phyloP scores from a whole-genome alignment of 2,113 vertebrate genomes.

The Thalassoma bifasciatum region DNA sequence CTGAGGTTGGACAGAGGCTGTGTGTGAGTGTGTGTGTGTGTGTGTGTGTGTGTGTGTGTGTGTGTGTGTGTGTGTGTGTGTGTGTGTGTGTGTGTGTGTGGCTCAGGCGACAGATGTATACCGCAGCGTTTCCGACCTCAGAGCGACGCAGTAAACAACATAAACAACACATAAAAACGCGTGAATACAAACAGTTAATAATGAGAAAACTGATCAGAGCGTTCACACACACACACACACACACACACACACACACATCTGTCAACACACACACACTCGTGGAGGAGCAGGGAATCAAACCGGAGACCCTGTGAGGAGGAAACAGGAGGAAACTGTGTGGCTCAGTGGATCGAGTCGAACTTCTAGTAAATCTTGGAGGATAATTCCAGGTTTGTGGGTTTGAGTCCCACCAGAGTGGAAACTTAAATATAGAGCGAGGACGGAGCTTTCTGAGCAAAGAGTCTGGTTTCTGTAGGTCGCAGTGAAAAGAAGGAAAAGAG shows the following conservation, averaged over 20 bases:
- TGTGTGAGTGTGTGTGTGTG: too few species aligned
- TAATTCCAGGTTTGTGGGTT: background rate
- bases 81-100: slow-evolving; percentile 28
- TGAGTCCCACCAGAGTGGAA: background rate
- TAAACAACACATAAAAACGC: background rate
- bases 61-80: slow-evolving; percentile 18
- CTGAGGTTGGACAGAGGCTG: slow-evolving; percentile 49
- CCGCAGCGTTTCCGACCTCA: slow-evolving; percentile 49
- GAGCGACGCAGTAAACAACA: slow-evolving; percentile 35
- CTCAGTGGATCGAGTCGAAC: slow-evolving; percentile 1
- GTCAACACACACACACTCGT: too few species aligned
- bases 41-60: too few species aligned
- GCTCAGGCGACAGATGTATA: slow-evolving; percentile 47
- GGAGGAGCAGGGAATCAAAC: too few species aligned
- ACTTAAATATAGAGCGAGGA: background rate
- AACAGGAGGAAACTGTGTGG: background rate
- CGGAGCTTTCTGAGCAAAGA: too few species aligned
- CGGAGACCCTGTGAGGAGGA: too few species aligned
- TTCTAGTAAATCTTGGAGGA: background rate
- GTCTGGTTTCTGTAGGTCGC: too few species aligned
- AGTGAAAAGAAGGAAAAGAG: too few species aligned
- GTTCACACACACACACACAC: too few species aligned
- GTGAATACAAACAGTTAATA: slow-evolving; percentile 4
- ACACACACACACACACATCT: too few species aligned
- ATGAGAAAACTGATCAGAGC: too few species aligned